Base-by-base conservation (phyloP, 2,888 invertebrate genomes). In the Lamellibrachia columna region DNA sequence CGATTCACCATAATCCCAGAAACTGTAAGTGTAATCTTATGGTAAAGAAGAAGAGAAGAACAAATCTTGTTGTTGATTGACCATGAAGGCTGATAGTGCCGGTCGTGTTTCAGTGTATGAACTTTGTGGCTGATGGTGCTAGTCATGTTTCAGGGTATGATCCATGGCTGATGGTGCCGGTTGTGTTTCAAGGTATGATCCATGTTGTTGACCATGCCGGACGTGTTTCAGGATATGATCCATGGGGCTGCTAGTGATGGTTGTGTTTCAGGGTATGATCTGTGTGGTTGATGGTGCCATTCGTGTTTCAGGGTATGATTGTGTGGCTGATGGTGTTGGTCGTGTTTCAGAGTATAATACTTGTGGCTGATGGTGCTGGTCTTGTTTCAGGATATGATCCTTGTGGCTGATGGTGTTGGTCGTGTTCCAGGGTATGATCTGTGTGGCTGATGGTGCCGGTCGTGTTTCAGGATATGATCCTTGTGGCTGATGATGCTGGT, bases 1-100 rank as follows among this genome's bases (percentile, higher is more conserved):
- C 53, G 97, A 98, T 99, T 99, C 96, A 97, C 97, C 91, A 98
- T 97, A 15, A 95, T 97, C 93, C 93, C 94, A 6, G 93, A 93
- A 97, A 95, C 96, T 52, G 96, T 96, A 94, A 94, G 95, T 94
- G 53, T 90, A 53, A 3, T 58, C 9, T 93, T n/a, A 53, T 15
- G 40, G 15, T 52, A 52, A 52, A 40, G 40, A 40, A 40, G 40
- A 40, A 40, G 40, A 40, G 40, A 40, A 40, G 40, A 40, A 40
- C 40, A 40, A 40, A 40, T 40, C 40, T 40, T 40, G 40, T 40
- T 40, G 40, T 40, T 40, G 40, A 40, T 40, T 40, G 40, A 40
- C 40, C 40, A 40, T 40, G 40, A 40, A 40, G 90, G 90, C 90
- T 22, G 15, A 90, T 90, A 1, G 90, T 90, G 90, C 15, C n/a